A percentile compares a stretch with the other conserved stretches of the same genome.
phyloP scores from a whole-genome alignment of 1,140 invertebrate species.

The Frieseomelitta varia region DNA sequence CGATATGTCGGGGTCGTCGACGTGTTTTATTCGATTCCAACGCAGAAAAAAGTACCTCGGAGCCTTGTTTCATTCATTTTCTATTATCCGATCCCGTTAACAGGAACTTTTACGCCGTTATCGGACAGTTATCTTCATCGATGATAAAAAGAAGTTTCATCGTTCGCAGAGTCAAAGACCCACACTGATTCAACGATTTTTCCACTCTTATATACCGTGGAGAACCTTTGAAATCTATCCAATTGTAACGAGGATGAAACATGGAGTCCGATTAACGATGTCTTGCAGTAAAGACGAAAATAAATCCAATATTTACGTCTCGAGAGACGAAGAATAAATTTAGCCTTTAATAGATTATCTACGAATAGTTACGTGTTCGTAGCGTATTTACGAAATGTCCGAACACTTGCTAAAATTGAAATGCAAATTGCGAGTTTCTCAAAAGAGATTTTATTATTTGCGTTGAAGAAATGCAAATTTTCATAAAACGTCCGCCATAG shows the following conservation, averaged over 20 bases:
- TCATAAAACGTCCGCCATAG: no score
- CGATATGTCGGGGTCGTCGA: no score
- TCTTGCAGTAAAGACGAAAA: not conserved
- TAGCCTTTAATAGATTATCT: not conserved
- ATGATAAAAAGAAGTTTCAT: constrained; percentile 46
- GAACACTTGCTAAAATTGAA: no score
- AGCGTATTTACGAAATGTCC: no score
- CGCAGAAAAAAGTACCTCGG: no score
- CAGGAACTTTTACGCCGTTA: not conserved
- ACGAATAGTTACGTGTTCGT: not conserved
- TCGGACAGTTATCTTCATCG: not conserved
- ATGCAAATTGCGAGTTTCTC: no score
- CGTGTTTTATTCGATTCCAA: no score
- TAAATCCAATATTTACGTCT: not conserved
- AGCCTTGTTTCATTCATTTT: not conserved
- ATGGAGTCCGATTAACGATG: constrained; percentile 8
- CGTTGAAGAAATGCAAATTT: no score
- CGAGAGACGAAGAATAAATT: not conserved
- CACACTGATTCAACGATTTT: constrained; percentile 18
- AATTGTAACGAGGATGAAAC: constrained; percentile 2
- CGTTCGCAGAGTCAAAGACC: constrained; percentile 15
- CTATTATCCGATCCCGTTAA: not conserved
- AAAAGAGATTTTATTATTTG: no score
- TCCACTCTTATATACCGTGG: constrained; percentile 1
- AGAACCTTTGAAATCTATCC: not conserved